Evolutionary conservation across 1,140 invertebrate genomes (phyloP), one percentile per base, ranked within the genome.

Genomic region (Mesaphorura yosii): DNA sequence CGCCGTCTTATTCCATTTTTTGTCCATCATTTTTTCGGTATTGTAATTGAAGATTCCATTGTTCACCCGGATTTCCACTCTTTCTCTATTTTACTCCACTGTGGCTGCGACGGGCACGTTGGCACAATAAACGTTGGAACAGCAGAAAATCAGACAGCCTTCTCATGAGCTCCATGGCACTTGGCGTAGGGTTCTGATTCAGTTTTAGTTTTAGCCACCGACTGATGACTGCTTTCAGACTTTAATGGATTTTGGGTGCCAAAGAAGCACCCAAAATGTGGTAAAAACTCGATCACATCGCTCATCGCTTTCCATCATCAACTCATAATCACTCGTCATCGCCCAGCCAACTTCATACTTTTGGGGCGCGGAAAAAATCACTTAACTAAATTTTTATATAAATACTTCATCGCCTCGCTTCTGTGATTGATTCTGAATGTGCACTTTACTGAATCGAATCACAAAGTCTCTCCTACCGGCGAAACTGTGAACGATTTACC

Each of bases 31-130:
- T 57, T 60, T 31, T 57, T 61, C 59, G 44, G 49, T 55, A 55
- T 52, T 62, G 56, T 58, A 62, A 62, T 58, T 62, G 60, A 62
- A 58, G 53, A 58, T 53, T 48, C 60, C 56, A 58, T 62, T 62
- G 56, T 62, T 55, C 60, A 56, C 56, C 53, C 53, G 50, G 56
- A 62, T 62, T 58, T 58, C 53, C 53, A 55, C 56, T 58, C 48
- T 41, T 48, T 41, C 53, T 53, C 22, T 52, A 17, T 51, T 57
- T 7, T 42, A 5, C 31, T 40, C 19, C 5, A 29, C 37, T 49
- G 7, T 20, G 10, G 17, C 10, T 12, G 34, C 17, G 34, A 17
- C 34, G 34, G 12, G 12, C 34, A 37, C 12, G 34, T 37, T 37
- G 12, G 17, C 17, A 17, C 12, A 37, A 37, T 37, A 12, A 12